Percentiles rank a stretch among this genome's conserved stretches.
Evolutionary conservation across 2,797 vertebrate genomes (phyloP).

Genomic region (Apodemus agrarius): DNA sequence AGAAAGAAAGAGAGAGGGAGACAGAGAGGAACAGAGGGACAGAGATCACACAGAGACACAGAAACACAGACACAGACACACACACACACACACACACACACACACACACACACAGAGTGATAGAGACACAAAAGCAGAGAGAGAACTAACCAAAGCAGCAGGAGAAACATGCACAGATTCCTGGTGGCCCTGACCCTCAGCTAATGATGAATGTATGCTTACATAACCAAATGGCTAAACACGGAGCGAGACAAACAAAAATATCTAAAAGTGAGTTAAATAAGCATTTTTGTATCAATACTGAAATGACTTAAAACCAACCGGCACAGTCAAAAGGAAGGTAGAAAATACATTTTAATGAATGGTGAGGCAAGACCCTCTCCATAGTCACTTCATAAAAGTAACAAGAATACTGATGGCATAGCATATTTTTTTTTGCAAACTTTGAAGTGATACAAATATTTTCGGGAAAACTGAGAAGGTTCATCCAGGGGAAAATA

Average conservation of each 20-base stretch:
- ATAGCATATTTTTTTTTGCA: background rate
- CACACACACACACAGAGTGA: no score
- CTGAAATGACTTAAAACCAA: slow-evolving; percentile 18
- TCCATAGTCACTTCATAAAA: background rate
- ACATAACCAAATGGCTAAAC: background rate
- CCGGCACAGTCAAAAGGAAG: background rate
- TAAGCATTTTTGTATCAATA: background rate
- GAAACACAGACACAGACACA: no score
- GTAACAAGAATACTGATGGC: background rate
- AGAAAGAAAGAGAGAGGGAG: background rate
- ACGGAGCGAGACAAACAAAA: background rate
- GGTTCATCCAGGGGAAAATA: background rate
- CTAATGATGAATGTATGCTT: background rate
- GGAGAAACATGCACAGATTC: background rate
- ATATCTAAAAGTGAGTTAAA: background rate
- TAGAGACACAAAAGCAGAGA: no score
- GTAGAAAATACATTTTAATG: background rate
- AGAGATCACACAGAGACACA: no score
- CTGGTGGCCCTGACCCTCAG: background rate
- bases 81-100: no score
- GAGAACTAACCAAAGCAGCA: background rate
- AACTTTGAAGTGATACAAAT: background rate
- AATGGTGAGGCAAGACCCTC: background rate
- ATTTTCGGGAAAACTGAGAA: background rate
- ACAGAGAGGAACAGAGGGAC: background rate